These are phyloP conservation scores for Guaruba guarouba DNA, from an alignment of 2,113 vertebrate genomes.

Conservation along the genomic window DNA sequence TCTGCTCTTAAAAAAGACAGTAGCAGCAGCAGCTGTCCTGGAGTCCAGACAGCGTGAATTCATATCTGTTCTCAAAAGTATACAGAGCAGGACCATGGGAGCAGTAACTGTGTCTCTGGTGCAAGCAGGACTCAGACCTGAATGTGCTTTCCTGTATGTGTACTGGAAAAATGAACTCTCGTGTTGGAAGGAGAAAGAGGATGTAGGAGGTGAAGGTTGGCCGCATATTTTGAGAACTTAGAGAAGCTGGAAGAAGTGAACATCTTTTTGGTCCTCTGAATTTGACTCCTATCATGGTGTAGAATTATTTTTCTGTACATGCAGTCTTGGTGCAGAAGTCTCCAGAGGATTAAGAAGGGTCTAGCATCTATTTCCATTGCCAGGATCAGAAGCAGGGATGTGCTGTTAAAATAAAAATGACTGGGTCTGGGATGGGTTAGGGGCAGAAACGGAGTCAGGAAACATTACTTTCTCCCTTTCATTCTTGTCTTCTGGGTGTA, in stretches of 20 bases:
- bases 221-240: background rate
- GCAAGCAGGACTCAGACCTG: background rate
- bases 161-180: background rate
- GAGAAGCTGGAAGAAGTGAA: background rate
- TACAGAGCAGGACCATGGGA: background rate
- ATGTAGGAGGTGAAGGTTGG: background rate
- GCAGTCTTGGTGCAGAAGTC: background rate
- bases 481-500: background rate
- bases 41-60: background rate
- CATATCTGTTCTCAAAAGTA: conserved; percentile 23
- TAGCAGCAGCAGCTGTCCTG: conserved; percentile 43
- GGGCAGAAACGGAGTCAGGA: background rate
- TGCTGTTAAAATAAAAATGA: background rate
- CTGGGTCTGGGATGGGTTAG: background rate
- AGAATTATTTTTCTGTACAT: background rate
- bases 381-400: background rate
- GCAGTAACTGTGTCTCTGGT: background rate
- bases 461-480: background rate
- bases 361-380: background rate
- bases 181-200: background rate
- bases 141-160: background rate
- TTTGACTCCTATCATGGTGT: background rate
- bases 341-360: background rate
- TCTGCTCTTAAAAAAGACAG: conserved; percentile 19
- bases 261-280: background rate